These are phyloP conservation scores for Upupa epops DNA, from an alignment of 2,113 vertebrate genomes.

Conservation along the genomic window DNA sequence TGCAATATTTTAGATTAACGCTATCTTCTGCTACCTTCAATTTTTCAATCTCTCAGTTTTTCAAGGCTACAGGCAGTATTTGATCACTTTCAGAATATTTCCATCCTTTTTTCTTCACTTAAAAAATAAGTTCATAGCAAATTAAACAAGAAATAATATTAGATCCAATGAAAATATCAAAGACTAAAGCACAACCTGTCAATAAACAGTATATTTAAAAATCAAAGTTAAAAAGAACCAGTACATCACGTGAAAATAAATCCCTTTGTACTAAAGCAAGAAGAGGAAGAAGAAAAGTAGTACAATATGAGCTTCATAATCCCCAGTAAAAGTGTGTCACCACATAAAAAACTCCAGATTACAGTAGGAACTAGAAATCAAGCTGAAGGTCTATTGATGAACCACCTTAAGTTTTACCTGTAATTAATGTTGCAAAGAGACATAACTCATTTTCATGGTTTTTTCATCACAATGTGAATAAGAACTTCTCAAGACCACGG, in stretches of 20 bases:
- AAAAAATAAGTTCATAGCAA: background rate
- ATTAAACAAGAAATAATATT: background rate
- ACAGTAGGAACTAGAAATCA: background rate
- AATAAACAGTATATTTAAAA: background rate
- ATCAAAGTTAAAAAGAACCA: background rate
- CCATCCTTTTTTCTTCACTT: background rate
- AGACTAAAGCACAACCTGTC: background rate
- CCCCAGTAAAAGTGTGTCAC: background rate
- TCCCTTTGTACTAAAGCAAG: background rate
- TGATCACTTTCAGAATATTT: conserved; percentile 26
- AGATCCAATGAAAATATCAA: background rate
- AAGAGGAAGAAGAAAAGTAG: background rate
- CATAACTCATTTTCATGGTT: background rate
- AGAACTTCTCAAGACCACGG: background rate
- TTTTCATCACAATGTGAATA: background rate
- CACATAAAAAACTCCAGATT: background rate
- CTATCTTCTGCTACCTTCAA: conserved; percentile 29
- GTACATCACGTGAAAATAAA: background rate
- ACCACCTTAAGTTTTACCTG: background rate
- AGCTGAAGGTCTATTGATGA: background rate
- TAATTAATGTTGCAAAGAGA: background rate
- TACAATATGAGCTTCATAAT: background rate
- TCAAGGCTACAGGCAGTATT: conserved; percentile 5
- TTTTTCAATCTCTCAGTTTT: conserved; percentile 17
- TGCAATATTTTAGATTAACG: conserved; percentile 49